These are phyloP conservation scores for Mus spretus DNA, from an alignment of 2,797 vertebrate species.

Conservation along the genomic window DNA sequence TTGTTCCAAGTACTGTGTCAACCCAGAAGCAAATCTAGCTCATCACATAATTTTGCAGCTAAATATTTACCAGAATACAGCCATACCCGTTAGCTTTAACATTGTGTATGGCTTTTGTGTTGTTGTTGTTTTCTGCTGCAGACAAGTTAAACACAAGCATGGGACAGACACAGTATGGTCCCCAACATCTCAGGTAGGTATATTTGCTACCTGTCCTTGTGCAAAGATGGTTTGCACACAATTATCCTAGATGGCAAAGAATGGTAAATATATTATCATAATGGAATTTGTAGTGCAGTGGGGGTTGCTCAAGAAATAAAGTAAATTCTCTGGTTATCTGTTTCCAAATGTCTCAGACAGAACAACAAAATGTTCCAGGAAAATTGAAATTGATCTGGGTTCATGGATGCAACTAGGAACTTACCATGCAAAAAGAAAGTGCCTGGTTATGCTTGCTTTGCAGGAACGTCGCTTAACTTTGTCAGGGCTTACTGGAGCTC, in stretches of 20 bases:
- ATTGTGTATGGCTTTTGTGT: not conserved
- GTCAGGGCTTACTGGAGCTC: not conserved
- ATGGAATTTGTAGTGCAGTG: not conserved
- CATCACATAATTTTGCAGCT: not conserved
- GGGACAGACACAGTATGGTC: not conserved
- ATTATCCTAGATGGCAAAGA: not conserved
- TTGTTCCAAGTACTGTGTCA: not conserved
- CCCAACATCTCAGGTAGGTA: not conserved
- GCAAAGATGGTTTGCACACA: not conserved
- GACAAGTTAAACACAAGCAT: not conserved
- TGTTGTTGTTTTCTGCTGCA: not conserved
- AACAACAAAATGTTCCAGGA: not conserved
- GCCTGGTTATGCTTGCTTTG: not conserved
- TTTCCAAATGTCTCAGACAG: not conserved
- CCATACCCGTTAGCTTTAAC: not conserved
- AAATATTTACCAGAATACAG: constrained; percentile 4
- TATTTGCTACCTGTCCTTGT: not conserved
- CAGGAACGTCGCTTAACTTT: not conserved
- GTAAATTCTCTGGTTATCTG: not conserved
- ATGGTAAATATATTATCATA: not conserved
- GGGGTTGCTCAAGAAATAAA: not conserved
- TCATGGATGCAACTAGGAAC: constrained; percentile 10
- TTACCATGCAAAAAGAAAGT: not conserved
- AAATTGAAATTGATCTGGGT: not conserved
- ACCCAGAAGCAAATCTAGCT: not conserved